Evolutionary conservation across 2,888 invertebrate genomes (phyloP).

Genomic region (Brachypalpus laphriformis): DNA sequence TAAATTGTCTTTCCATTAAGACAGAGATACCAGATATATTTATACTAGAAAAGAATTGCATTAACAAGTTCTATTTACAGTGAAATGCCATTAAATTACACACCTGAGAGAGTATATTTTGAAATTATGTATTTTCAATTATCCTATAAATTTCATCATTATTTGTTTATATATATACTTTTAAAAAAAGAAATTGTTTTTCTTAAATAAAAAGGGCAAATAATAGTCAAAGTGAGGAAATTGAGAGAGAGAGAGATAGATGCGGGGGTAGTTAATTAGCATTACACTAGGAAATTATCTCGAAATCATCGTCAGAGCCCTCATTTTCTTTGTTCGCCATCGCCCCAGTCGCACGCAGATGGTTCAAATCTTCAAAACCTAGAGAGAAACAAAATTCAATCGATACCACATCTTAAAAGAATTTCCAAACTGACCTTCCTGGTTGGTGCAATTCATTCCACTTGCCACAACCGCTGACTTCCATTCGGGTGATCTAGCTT

Average conservation of each 20-base stretch:
- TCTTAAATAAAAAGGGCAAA: conserved; percentile 67
- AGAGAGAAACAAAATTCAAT: conserved; percentile 11
- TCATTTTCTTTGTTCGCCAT: conserved; percentile 84
- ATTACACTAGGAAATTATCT: conserved; percentile 87
- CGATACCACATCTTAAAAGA: not conserved
- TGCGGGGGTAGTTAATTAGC: not conserved
- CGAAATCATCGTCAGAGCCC: conserved; percentile 92
- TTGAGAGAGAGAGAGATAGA: conserved; percentile 42
- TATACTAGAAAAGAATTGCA: too few species aligned
- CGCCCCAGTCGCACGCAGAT: conserved; percentile 75
- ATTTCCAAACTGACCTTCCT: conserved; percentile 79
- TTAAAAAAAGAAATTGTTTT: conserved; percentile 42
- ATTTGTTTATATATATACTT: conserved; percentile 47
- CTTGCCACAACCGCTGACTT: conserved; percentile 83
- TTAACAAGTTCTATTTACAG: too few species aligned
- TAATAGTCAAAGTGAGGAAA: conserved; percentile 41
- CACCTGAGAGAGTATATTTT: conserved; percentile 10
- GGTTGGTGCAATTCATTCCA: conserved; percentile 63
- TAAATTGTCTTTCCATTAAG: too few species aligned
- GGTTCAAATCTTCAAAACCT: conserved; percentile 78
- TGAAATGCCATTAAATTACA: not conserved
- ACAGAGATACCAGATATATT: too few species aligned
- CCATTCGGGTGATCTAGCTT: conserved; percentile 90
- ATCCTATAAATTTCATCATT: conserved; percentile 71
- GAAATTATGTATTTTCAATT: conserved; percentile 66